Evolutionary conservation across 37 sponge, comb jelly and placozoan genomes (phyloP).

Genomic region (Beroe ovata): DNA sequence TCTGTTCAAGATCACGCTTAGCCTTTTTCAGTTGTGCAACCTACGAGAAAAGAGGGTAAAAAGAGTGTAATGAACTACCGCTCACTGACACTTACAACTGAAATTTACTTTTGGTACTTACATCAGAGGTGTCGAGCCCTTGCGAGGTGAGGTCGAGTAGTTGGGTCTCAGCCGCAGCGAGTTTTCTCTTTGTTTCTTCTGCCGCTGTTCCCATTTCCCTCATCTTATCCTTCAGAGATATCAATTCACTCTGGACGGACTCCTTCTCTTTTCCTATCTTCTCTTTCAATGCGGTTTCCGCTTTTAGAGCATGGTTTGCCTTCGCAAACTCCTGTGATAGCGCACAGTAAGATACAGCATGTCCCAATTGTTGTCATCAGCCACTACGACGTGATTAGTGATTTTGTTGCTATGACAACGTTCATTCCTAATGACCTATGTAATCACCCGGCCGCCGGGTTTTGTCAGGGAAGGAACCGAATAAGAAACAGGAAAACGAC

Average conservation of each 20-base stretch:
- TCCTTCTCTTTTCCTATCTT: slow-evolving; percentile 79
- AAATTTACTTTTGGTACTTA: not conserved
- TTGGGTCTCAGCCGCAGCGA: slow-evolving; percentile 27
- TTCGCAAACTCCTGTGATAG: slow-evolving; percentile 51
- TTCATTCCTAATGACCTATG: no score
- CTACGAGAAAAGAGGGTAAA: slow-evolving; percentile 55
- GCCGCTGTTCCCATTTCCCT: not conserved
- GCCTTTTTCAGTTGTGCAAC: slow-evolving; percentile 77
- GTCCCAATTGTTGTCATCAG: no score
- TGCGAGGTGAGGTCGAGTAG: slow-evolving; percentile 29
- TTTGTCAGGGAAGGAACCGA: no score
- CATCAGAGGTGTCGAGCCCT: slow-evolving; percentile 31
- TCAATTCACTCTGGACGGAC: slow-evolving; percentile 69
- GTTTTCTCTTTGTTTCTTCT: slow-evolving; percentile 29
- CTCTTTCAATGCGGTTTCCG: slow-evolving; percentile 76
- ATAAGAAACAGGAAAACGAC: not conserved
- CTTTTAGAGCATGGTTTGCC: slow-evolving; percentile 19
- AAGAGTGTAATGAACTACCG: no score
- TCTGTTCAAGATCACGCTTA: slow-evolving; percentile 85
- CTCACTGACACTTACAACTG: no score
- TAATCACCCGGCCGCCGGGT: no score
- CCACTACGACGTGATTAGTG: no score
- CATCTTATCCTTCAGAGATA: slow-evolving; percentile 6
- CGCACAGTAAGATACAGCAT: no score
- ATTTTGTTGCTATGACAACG: no score